Percentiles rank a stretch among this genome's conserved stretches.
Conservation (phyloP, 2,113 vertebrate species). For the Oplegnathus fasciatus region DNA sequence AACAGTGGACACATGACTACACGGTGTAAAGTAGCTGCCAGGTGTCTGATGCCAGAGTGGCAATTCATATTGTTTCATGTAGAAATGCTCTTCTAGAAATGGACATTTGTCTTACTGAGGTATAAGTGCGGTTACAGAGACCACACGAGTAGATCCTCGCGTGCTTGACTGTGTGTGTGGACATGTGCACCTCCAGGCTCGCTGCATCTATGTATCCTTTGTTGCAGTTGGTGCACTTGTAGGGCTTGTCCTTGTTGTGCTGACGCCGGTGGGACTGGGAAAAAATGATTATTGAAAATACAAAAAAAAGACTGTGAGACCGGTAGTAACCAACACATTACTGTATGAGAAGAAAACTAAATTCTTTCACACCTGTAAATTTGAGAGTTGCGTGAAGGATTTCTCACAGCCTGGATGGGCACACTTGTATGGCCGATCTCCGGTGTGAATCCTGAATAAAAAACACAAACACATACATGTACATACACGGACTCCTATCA, state of each 20-base stretch:
- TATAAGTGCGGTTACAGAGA: constrained; percentile 97
- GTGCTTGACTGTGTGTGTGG: constrained; percentile 97
- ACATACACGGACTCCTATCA: constrained; percentile 8
- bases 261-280: constrained; percentile 97
- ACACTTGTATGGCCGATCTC: constrained; percentile 97
- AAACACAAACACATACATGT: constrained; percentile 56
- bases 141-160: constrained; percentile 98
- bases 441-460: constrained; percentile 94
- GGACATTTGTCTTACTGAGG: constrained; percentile 90
- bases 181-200: constrained; percentile 95
- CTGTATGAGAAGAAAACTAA: neutral
- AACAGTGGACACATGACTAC: constrained; percentile 74
- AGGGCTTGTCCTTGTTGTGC: constrained; percentile 99
- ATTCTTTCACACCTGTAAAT: constrained; percentile 90
- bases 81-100: constrained; percentile 73
- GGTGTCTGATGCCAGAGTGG: constrained; percentile 70
- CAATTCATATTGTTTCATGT: constrained; percentile 67
- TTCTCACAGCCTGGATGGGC: constrained; percentile 96
- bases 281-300: constrained; percentile 14
- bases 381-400: constrained; percentile 98
- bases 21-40: constrained; percentile 71
- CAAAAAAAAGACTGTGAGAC: neutral
- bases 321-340: neutral
- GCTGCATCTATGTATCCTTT: constrained; percentile 94
- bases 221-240: constrained; percentile 98